Conservation (phyloP, 2,888 invertebrate genomes). For the Hypomecis punctinalis region DNA sequence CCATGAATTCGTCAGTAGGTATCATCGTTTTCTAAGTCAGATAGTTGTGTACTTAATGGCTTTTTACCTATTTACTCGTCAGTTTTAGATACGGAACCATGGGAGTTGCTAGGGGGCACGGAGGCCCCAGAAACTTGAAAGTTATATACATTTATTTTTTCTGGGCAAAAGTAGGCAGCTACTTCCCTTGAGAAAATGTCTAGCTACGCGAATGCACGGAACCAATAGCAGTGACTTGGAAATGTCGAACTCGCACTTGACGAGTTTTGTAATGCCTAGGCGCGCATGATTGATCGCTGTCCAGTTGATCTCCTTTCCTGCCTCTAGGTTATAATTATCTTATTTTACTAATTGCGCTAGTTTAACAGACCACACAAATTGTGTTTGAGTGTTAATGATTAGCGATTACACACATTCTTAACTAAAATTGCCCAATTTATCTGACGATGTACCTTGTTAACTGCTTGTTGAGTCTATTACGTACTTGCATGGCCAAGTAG, state of each 20-base stretch:
- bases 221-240: background rate
- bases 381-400: conserved; percentile 14
- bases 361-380: conserved; percentile 25
- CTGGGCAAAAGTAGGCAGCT: no score
- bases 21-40: no score
- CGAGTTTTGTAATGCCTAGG: conserved; percentile 16
- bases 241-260: conserved; percentile 4
- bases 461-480: background rate
- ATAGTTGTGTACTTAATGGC: no score
- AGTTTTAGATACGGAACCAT: no score
- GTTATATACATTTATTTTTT: no score
- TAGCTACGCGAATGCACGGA: background rate
- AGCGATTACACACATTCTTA: background rate
- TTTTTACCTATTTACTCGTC: no score
- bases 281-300: conserved; percentile 32
- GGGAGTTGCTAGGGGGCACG: no score
- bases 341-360: conserved; percentile 22
- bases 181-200: no score
- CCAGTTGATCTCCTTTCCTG: conserved; percentile 24
- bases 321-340: conserved; percentile 17
- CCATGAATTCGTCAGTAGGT: no score
- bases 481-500: no score
- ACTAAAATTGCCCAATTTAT: background rate
- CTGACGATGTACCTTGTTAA: background rate
- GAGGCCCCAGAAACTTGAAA: no score